phyloP scores from a whole-genome alignment of 2,888 invertebrate genomes.

The Baccha elongata region DNA sequence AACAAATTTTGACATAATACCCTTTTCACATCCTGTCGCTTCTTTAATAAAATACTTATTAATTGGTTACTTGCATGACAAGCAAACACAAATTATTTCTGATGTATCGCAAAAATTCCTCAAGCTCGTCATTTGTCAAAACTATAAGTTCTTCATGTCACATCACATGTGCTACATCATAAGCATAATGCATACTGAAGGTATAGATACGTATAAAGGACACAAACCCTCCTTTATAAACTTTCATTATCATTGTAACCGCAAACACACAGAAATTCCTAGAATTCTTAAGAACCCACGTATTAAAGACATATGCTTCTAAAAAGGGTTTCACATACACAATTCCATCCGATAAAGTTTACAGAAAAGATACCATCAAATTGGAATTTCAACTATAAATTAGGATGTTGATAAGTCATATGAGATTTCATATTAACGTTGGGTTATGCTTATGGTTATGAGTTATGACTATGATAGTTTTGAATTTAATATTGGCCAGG shows the following conservation, averaged over 20 bases:
- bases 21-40: background rate
- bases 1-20: too few species aligned
- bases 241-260: conserved; percentile 19
- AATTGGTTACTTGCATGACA: conserved; percentile 55
- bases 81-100: conserved; percentile 27
- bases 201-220: background rate
- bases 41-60: conserved; percentile 20
- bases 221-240: conserved; percentile 5
- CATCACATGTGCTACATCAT: conserved; percentile 46
- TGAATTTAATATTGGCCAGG: conserved; percentile 14
- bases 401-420: conserved; percentile 48
- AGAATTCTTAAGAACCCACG: conserved; percentile 22
- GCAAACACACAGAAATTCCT: conserved; percentile 26
- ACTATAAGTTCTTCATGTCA: conserved; percentile 28
- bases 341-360: background rate
- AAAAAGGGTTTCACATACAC: background rate
- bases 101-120: conserved; percentile 30
- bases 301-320: background rate
- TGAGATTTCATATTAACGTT: conserved; percentile 4
- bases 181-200: background rate
- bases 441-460: background rate
- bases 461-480: too few species aligned
- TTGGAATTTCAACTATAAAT: conserved; percentile 33
- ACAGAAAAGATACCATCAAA: conserved; percentile 37
- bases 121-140: conserved; percentile 28